Evolutionary conservation across 1,140 invertebrate genomes (phyloP).

Genomic region (Leptopilina boulardi): DNA sequence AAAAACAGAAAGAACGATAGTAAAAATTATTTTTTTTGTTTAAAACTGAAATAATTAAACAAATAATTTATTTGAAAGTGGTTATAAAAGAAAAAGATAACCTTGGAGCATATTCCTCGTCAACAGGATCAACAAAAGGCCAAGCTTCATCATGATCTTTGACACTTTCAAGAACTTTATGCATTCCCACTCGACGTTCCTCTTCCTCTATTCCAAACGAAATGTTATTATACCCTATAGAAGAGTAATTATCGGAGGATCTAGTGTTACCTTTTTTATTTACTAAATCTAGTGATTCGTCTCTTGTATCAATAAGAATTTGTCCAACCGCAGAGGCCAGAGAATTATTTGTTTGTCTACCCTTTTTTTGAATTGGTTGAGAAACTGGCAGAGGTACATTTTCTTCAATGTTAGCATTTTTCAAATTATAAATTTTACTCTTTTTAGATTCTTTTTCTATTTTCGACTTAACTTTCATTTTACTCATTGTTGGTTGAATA

Average conservation of each 20-base stretch:
- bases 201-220: constrained; percentile 79
- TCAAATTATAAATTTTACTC: constrained; percentile 60
- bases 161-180: constrained; percentile 90
- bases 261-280: constrained; percentile 65
- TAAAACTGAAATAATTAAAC: too few relatives aligned
- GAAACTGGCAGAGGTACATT: constrained; percentile 69
- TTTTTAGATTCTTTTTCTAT: constrained; percentile 64
- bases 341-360: constrained; percentile 91
- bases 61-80: not conserved
- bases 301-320: constrained; percentile 83
- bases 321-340: constrained; percentile 88
- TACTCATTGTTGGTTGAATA: constrained; percentile 66
- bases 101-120: constrained; percentile 93
- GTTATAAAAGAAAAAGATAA: constrained; percentile 71
- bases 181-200: constrained; percentile 90
- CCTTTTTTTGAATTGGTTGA: constrained; percentile 78
- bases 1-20: too few relatives aligned
- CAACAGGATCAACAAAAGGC: constrained; percentile 94
- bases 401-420: constrained; percentile 72
- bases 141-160: constrained; percentile 93
- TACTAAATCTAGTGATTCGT: constrained; percentile 63
- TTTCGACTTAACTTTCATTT: constrained; percentile 71
- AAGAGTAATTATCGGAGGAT: constrained; percentile 63
- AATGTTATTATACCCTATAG: constrained; percentile 65
- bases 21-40: too few relatives aligned